phyloP scores from a whole-genome alignment of 1,140 invertebrate species.

The Tetragnatha versicolor region DNA sequence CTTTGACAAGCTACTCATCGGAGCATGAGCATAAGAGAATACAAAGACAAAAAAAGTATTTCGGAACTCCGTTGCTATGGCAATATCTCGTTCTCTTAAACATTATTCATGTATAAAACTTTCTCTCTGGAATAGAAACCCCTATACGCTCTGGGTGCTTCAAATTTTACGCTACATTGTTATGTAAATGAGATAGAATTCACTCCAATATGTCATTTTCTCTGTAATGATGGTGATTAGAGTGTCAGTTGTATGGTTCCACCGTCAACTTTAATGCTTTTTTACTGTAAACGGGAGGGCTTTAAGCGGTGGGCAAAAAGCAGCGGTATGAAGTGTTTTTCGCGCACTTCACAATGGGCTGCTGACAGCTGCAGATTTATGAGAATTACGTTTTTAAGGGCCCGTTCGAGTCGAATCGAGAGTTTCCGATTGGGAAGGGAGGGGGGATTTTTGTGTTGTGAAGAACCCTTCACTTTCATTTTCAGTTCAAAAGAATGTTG shows the following conservation, averaged over 20 bases:
- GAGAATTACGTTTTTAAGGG: too few species aligned
- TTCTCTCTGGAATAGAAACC: background rate
- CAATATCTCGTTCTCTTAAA: background rate
- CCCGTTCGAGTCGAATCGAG: too few species aligned
- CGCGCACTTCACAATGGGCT: too few species aligned
- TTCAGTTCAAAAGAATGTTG: too few species aligned
- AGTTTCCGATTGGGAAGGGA: too few species aligned
- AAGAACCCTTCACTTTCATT: too few species aligned
- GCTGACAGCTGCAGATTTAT: too few species aligned
- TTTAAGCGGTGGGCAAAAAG: too few species aligned
- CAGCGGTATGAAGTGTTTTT: too few species aligned
- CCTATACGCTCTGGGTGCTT: background rate
- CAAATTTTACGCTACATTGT: background rate
- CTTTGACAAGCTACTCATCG: constrained; percentile 3
- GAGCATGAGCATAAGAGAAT: background rate
- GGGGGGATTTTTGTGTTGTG: too few species aligned
- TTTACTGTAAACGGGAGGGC: constrained; percentile 11
- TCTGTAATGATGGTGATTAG: constrained; percentile 8
- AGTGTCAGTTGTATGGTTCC: background rate
- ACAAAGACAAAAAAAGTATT: background rate
- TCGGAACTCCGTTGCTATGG: background rate
- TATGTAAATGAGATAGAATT: constrained; percentile 27
- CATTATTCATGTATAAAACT: constrained; percentile 16
- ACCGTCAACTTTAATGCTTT: background rate
- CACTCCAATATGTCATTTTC: constrained; percentile 1